These are phyloP conservation scores for Sycobia sp. DNA, from an alignment of 1,140 invertebrate species.

Conservation along the genomic window DNA sequence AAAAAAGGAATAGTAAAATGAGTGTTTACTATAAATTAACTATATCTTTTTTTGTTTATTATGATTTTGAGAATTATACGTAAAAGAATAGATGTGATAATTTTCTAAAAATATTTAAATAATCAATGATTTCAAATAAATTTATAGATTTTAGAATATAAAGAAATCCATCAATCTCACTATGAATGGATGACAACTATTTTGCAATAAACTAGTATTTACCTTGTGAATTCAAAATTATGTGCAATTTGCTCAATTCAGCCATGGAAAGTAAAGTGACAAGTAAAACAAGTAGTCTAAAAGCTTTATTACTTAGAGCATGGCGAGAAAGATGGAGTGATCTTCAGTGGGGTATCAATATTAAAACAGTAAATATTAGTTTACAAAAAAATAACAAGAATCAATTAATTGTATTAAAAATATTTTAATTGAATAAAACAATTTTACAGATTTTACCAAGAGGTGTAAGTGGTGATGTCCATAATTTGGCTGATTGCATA, in stretches of 20 bases:
- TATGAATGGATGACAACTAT: too few species aligned
- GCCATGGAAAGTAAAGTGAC: slow-evolving; percentile 77
- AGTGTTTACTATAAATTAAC: too few species aligned
- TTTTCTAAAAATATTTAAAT: too few species aligned
- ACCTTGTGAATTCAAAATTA: slow-evolving; percentile 36
- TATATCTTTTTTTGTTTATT: too few species aligned
- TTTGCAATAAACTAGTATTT: too few species aligned
- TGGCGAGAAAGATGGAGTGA: slow-evolving; percentile 95
- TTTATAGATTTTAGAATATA: too few species aligned
- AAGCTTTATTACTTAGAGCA: slow-evolving; percentile 82
- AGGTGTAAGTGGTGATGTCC: slow-evolving; percentile 88
- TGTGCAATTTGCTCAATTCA: slow-evolving; percentile 42
- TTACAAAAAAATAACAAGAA: not conserved
- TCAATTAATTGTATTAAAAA: slow-evolving; percentile 3
- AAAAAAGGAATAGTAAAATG: too few species aligned
- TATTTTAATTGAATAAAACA: slow-evolving; percentile 1
- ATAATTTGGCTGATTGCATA: slow-evolving; percentile 90
- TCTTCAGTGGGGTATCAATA: slow-evolving; percentile 93
- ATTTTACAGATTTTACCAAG: slow-evolving; percentile 71
- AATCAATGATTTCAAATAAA: too few species aligned
- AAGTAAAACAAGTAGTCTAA: slow-evolving; percentile 83
- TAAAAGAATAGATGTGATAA: too few species aligned
- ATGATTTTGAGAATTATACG: too few species aligned
- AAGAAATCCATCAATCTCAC: too few species aligned
- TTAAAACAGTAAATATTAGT: slow-evolving; percentile 76